phyloP scores from a whole-genome alignment of 2,797 vertebrate genomes.

The Pseudopleuronectes americanus region DNA sequence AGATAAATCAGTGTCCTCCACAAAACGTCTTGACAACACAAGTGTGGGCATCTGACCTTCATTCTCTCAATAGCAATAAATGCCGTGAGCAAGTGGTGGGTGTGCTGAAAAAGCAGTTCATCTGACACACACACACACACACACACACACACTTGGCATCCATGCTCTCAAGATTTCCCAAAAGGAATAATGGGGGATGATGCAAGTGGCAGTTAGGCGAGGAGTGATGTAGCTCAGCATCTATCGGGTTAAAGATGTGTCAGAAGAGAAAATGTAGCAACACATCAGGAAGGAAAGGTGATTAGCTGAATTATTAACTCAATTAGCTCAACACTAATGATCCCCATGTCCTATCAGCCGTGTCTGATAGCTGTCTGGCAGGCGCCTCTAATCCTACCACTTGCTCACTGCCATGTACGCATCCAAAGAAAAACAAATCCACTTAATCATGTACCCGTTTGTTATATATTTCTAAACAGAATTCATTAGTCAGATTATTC shows the following conservation, averaged over 20 bases:
- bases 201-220: conserved; percentile 5
- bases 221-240: conserved; percentile 20
- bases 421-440: conserved; percentile 3
- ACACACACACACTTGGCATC: neutral
- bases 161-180: neutral
- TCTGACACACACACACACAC: conserved; percentile 4
- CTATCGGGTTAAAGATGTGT: conserved; percentile 34
- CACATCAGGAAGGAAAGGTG: conserved; percentile 48
- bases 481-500: neutral
- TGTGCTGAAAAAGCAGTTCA: conserved; percentile 26
- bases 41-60: conserved; percentile 48
- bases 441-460: neutral
- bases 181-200: neutral
- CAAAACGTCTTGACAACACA: conserved; percentile 15
- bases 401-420: conserved; percentile 6
- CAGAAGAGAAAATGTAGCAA: conserved; percentile 45
- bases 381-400: conserved; percentile 14
- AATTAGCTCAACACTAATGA: conserved; percentile 66
- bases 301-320: conserved; percentile 66
- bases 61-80: conserved; percentile 38
- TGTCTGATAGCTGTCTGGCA: conserved; percentile 57
- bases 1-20: conserved; percentile 36
- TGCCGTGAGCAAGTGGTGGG: conserved; percentile 2
- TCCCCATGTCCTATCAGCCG: conserved; percentile 54
- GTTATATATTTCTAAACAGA: neutral